Evolutionary conservation across 1,140 invertebrate species (phyloP).

Genomic region (Penaeus japonicus): DNA sequence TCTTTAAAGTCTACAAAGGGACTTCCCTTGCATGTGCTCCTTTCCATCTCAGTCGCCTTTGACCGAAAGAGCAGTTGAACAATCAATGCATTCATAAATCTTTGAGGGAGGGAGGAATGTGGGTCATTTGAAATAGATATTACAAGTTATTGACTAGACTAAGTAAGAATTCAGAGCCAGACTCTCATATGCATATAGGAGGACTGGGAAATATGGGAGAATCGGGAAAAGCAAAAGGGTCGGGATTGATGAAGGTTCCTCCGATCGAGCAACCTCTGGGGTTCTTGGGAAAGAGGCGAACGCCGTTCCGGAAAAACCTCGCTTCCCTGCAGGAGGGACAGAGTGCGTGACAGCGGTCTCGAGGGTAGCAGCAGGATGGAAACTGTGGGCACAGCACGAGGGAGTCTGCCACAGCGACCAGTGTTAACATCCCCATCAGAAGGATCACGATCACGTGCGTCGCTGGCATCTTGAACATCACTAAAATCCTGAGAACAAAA

Average conservation of each 20-base stretch:
- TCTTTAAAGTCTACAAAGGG: too few species aligned
- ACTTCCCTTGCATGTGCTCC: too few species aligned
- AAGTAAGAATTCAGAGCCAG: too few species aligned
- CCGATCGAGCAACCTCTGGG: not conserved
- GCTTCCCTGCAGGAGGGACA: slow-evolving; percentile 44
- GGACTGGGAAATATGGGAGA: slow-evolving; percentile 27
- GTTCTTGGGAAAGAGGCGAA: slow-evolving; percentile 29
- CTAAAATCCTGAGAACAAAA: not conserved
- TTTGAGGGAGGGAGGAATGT: too few species aligned
- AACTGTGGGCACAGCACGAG: slow-evolving; percentile 34
- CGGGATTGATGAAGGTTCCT: slow-evolving; percentile 20
- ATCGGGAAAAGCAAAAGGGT: slow-evolving; percentile 25
- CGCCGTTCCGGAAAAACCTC: slow-evolving; percentile 15
- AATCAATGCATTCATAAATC: too few species aligned
- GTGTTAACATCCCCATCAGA: not conserved
- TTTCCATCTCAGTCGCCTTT: too few species aligned
- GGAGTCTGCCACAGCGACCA: not conserved
- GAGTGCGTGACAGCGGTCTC: slow-evolving; percentile 26
- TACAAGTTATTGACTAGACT: too few species aligned
- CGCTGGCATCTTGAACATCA: not conserved
- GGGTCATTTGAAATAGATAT: too few species aligned
- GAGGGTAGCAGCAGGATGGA: slow-evolving; percentile 46
- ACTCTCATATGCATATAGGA: slow-evolving; percentile 19
- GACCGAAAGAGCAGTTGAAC: too few species aligned
- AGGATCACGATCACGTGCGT: not conserved